Conservation (phyloP, 2,888 invertebrate genomes). For the Terebella lapidaria region DNA sequence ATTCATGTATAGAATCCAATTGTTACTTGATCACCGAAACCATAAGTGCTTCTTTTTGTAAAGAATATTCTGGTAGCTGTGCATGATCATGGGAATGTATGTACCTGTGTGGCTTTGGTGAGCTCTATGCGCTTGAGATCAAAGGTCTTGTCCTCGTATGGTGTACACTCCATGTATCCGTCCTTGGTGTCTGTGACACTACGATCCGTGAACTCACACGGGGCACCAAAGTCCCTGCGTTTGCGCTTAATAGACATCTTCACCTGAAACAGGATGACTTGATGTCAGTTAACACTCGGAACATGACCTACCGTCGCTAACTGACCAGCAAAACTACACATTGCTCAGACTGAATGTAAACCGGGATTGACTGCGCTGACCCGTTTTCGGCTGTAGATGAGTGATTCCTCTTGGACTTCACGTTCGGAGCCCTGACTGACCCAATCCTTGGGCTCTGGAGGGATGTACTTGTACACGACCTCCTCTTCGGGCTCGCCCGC, state of each 20-base stretch:
- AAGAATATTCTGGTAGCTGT: too few species aligned
- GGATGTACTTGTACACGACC: slow-evolving; percentile 42
- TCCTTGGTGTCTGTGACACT: slow-evolving; percentile 49
- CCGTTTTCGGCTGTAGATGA: slow-evolving; percentile 34
- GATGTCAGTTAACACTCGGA: too few species aligned
- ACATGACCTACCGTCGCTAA: too few species aligned
- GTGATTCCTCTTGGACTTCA: slow-evolving; percentile 46
- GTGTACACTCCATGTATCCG: slow-evolving; percentile 42
- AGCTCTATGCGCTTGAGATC: slow-evolving; percentile 42
- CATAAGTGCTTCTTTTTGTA: too few species aligned
- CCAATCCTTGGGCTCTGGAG: slow-evolving; percentile 51
- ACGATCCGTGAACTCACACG: slow-evolving; percentile 41
- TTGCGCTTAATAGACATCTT: slow-evolving; percentile 36
- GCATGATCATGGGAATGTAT: not conserved
- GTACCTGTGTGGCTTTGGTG: slow-evolving; percentile 46
- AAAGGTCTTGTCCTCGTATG: slow-evolving; percentile 45
- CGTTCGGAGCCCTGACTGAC: slow-evolving; percentile 49
- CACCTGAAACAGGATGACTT: slow-evolving; percentile 27
- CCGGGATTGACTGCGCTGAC: slow-evolving; percentile 25
- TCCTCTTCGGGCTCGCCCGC: slow-evolving; percentile 31
- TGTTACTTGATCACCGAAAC: too few species aligned
- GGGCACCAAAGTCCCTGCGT: slow-evolving; percentile 41
- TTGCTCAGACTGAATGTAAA: too few species aligned
- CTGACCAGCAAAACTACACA: too few species aligned
- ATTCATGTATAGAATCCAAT: too few species aligned